These are phyloP conservation scores for Gambelia wislizenii DNA, from an alignment of 2,797 vertebrate genomes.

Conservation along the genomic window DNA sequence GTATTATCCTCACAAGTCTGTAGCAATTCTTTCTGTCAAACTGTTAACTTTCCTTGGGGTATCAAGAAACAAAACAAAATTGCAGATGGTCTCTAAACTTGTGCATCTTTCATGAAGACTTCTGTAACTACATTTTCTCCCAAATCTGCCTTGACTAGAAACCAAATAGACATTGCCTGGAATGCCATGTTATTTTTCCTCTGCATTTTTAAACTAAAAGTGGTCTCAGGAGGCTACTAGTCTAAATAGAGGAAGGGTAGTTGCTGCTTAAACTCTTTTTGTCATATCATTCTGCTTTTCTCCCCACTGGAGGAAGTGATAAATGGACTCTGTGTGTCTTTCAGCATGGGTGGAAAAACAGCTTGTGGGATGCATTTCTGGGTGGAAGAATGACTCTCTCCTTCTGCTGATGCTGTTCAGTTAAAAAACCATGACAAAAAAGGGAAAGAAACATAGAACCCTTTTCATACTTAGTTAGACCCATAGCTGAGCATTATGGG, in stretches of 20 bases:
- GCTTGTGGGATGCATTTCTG: neutral
- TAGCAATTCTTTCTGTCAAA: neutral
- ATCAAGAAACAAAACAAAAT: neutral
- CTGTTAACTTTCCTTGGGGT: neutral
- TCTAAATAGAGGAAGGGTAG: neutral
- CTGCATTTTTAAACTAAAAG: neutral
- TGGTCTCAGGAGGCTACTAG: too few species aligned
- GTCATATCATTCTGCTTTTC: neutral
- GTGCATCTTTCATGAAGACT: neutral
- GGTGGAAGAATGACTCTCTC: too few species aligned
- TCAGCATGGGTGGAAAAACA: neutral
- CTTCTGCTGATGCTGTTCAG: neutral
- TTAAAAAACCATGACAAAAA: neutral
- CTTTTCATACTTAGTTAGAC: neutral
- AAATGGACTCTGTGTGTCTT: neutral
- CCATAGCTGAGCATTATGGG: neutral
- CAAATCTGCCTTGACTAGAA: neutral
- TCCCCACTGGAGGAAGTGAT: neutral
- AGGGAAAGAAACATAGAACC: neutral
- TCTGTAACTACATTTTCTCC: neutral
- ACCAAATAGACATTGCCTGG: neutral
- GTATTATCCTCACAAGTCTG: conserved; percentile 3
- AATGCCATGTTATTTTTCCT: neutral
- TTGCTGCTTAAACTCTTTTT: neutral
- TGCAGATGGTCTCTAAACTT: neutral